These are phyloP conservation scores for Zenarchopterus dispar DNA, from an alignment of 2,797 vertebrate genomes.

Conservation along the genomic window DNA sequence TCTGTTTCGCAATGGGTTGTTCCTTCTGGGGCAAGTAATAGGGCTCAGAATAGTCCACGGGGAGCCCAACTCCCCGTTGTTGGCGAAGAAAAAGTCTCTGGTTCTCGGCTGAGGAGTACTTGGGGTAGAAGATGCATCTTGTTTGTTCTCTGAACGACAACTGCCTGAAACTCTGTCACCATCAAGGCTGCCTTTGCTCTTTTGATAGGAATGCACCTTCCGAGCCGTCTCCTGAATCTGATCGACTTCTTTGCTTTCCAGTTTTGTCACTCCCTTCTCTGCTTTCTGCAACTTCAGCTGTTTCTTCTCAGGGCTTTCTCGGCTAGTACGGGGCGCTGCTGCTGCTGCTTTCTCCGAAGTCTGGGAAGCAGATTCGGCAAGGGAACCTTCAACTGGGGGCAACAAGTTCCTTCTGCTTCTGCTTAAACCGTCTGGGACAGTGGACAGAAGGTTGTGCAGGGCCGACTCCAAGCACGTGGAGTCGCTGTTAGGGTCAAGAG, in stretches of 20 bases:
- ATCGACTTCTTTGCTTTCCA: slow-evolving; percentile 35
- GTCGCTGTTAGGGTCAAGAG: slow-evolving; percentile 33
- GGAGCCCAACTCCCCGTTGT: slow-evolving; percentile 63
- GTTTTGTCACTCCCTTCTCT: neutral
- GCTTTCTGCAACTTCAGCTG: slow-evolving; percentile 27
- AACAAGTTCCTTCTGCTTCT: slow-evolving; percentile 56
- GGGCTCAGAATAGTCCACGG: slow-evolving; percentile 84
- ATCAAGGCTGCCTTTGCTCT: slow-evolving; percentile 16
- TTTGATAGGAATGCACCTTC: slow-evolving; percentile 62
- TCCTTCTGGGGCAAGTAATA: slow-evolving; percentile 31
- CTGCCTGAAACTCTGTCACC: slow-evolving; percentile 26
- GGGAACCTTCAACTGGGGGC: slow-evolving; percentile 26
- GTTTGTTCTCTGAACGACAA: neutral
- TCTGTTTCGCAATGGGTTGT: slow-evolving; percentile 4
- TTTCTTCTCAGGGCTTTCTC: slow-evolving; percentile 40
- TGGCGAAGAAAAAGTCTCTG: slow-evolving; percentile 69
- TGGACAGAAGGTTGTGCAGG: slow-evolving; percentile 74
- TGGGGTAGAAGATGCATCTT: slow-evolving; percentile 40
- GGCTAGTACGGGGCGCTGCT: neutral
- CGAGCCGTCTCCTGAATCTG: slow-evolving; percentile 48
- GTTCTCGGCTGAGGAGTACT: slow-evolving; percentile 57
- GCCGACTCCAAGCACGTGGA: slow-evolving; percentile 67
- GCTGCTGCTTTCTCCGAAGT: neutral
- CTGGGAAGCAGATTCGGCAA: slow-evolving; percentile 6
- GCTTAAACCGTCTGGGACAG: slow-evolving; percentile 23